Conservation (phyloP, 2,797 vertebrate genomes). For the Neostethus bicornis region DNA sequence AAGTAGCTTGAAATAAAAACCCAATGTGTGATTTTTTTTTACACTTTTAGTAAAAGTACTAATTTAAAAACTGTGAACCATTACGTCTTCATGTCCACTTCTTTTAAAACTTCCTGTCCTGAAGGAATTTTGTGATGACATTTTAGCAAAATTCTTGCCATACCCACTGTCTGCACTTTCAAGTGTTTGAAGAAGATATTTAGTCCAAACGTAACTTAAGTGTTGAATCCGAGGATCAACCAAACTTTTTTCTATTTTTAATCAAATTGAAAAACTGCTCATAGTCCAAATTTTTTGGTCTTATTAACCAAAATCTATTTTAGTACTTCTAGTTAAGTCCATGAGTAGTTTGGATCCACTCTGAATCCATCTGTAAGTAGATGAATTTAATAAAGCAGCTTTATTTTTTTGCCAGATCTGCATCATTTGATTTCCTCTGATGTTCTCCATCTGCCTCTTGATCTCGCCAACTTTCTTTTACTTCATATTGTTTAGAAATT, state of each 20-base stretch:
- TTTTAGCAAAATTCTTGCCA: constrained; percentile 6
- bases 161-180: constrained; percentile 7
- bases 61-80: too few species aligned
- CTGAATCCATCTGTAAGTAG: constrained; percentile 2
- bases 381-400: not conserved
- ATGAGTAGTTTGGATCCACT: not conserved
- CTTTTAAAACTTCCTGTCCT: too few species aligned
- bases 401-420: not conserved
- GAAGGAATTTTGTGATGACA: constrained; percentile 5
- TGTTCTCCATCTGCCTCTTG: constrained; percentile 3
- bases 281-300: not conserved
- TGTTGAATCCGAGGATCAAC: not conserved
- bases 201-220: constrained; percentile 2
- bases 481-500: not conserved
- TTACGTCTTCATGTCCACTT: too few species aligned
- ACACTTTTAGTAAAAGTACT: too few species aligned
- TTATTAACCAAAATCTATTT: constrained; percentile 1
- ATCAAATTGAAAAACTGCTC: constrained; percentile 9
- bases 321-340: not conserved
- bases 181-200: constrained; percentile 1
- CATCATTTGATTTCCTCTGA: constrained; percentile 1
- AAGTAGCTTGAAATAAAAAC: not conserved
- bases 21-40: too few species aligned
- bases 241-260: not conserved
- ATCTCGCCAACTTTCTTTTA: constrained; percentile 4